Conservation (phyloP, 1,140 invertebrate genomes). For the Brachionus rubens region DNA sequence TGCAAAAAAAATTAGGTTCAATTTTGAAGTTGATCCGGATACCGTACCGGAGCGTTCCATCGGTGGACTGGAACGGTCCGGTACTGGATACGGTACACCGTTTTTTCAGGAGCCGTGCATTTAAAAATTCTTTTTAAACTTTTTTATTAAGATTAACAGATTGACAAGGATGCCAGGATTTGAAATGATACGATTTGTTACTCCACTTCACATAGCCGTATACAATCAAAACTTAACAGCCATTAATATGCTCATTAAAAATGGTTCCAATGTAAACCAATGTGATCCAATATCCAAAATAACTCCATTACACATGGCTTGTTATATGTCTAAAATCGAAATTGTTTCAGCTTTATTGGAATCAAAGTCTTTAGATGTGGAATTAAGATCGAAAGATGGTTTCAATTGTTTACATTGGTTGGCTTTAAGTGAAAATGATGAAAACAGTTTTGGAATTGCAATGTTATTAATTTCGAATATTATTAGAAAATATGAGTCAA, state of each 20-base stretch:
- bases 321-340: slow-evolving; percentile 15
- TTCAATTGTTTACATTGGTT: slow-evolving; percentile 42
- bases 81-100: too few relatives aligned
- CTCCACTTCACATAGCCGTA: slow-evolving; percentile 9
- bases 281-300: slow-evolving; percentile 27
- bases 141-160: not conserved
- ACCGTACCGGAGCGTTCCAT: too few relatives aligned
- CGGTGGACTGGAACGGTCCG: too few relatives aligned
- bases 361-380: not conserved
- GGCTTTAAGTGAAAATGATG: slow-evolving; percentile 24
- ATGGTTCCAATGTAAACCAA: slow-evolving; percentile 38
- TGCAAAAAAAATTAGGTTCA: too few relatives aligned
- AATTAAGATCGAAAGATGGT: slow-evolving; percentile 21
- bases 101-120: too few relatives aligned
- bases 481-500: slow-evolving; percentile 31
- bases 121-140: not conserved
- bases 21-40: too few relatives aligned
- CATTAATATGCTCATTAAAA: slow-evolving; percentile 6
- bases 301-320: slow-evolving; percentile 29
- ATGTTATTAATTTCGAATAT: not conserved
- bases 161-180: slow-evolving; percentile 22
- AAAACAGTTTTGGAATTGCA: not conserved
- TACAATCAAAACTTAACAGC: slow-evolving; percentile 21
- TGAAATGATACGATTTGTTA: not conserved
- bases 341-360: not conserved